phyloP scores from a whole-genome alignment of 2,888 invertebrate genomes.

The Drosophila nr. medialis region DNA sequence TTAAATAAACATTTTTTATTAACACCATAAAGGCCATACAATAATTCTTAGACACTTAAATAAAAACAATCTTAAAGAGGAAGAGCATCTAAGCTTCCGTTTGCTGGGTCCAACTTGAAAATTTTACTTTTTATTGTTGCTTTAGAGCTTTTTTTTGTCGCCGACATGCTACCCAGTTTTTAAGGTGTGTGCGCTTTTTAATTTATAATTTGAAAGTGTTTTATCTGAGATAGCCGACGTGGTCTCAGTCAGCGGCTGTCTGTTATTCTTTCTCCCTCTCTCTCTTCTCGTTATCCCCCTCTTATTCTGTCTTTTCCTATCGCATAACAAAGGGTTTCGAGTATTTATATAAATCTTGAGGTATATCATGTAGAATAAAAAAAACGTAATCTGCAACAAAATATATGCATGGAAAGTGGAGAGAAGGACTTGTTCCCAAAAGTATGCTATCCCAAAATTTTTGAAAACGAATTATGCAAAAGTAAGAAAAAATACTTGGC shows the following conservation, averaged over 20 bases:
- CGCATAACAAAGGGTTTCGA: not conserved
- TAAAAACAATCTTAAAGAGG: not conserved
- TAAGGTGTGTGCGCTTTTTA: conserved; percentile 54
- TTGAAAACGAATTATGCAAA: not conserved
- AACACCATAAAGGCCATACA: no score
- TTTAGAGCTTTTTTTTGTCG: conserved; percentile 17
- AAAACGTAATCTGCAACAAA: not conserved
- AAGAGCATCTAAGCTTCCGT: conserved; percentile 18
- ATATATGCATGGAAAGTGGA: not conserved
- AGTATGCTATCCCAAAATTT: conserved; percentile 44
- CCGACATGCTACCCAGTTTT: conserved; percentile 35
- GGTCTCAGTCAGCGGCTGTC: conserved; percentile 4
- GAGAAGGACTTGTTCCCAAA: conserved; percentile 21
- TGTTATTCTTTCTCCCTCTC: not conserved
- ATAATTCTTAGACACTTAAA: no score
- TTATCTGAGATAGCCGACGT: conserved; percentile 32
- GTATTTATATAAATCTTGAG: not conserved
- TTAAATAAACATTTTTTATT: not conserved
- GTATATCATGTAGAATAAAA: not conserved
- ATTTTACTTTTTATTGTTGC: conserved; percentile 16
- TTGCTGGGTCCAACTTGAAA: not conserved
- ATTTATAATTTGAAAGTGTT: conserved; percentile 42
- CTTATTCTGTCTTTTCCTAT: not conserved
- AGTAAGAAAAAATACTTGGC: not conserved
- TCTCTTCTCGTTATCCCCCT: not conserved